phyloP scores from a whole-genome alignment of 2,113 vertebrate genomes.

The Corythaixoides concolor region DNA sequence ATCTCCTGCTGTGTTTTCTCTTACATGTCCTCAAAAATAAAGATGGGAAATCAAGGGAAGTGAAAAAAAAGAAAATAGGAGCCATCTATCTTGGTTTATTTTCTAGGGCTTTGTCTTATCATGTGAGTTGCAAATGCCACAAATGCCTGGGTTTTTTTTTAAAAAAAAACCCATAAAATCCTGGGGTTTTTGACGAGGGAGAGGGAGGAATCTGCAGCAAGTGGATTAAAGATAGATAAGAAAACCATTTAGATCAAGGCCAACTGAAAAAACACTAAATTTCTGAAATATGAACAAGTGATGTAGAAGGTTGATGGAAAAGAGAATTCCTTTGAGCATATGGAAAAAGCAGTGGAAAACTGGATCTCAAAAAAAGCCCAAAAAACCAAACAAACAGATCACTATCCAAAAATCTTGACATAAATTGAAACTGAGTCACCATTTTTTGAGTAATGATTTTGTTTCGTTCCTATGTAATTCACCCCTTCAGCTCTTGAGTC shows the following conservation, averaged over 20 bases:
- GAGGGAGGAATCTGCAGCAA: neutral
- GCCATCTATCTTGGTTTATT: neutral
- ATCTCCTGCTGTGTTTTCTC: conserved; percentile 25
- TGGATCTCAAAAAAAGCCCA: neutral
- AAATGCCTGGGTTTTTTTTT: neutral
- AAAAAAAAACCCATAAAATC: neutral
- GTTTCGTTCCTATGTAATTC: neutral
- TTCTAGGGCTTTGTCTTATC: neutral
- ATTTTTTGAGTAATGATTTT: neutral
- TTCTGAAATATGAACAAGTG: neutral
- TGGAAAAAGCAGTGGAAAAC: neutral
- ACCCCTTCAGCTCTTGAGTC: neutral
- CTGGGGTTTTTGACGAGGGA: neutral
- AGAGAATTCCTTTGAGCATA: neutral
- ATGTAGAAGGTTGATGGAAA: neutral
- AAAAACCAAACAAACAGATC: neutral
- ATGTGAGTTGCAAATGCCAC: neutral
- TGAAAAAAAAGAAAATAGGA: neutral
- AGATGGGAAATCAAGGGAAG: neutral
- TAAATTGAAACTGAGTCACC: neutral
- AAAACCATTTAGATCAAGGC: neutral
- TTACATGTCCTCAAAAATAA: conserved; percentile 21
- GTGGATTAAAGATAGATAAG: neutral
- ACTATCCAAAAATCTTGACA: neutral
- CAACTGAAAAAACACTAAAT: neutral